A percentile compares a stretch with the other conserved stretches of the same genome.
Evolutionary conservation across 1,140 invertebrate species (phyloP).

Genomic region (Drosophila tsacasi): DNA sequence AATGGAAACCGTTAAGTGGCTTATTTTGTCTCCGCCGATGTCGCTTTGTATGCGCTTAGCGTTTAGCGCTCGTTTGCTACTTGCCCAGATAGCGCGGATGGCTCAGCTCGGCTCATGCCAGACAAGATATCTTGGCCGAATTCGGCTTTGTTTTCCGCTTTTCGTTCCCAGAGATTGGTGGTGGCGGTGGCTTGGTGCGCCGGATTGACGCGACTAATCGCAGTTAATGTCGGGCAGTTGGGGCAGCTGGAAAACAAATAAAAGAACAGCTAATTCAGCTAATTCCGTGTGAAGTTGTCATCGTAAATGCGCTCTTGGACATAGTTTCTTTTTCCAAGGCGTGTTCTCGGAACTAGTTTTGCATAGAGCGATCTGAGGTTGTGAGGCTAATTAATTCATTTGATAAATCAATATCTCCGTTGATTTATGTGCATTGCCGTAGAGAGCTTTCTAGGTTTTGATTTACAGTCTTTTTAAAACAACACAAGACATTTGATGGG

Average conservation of each 20-base stretch:
- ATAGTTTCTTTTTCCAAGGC: conserved; percentile 54
- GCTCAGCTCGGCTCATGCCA: conserved; percentile 47
- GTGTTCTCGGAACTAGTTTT: conserved; percentile 64
- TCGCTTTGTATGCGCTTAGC: conserved; percentile 59
- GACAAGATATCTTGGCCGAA: conserved; percentile 53
- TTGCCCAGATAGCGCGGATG: conserved; percentile 34
- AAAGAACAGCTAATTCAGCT: conserved; percentile 44
- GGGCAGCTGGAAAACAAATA: conserved; percentile 45
- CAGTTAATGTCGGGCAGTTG: conserved; percentile 64
- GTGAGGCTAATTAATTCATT: conserved; percentile 26
- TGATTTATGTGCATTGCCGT: background rate
- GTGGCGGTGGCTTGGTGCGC: conserved; percentile 15
- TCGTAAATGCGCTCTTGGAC: conserved; percentile 20
- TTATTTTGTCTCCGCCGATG: conserved; percentile 69
- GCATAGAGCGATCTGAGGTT: too few species aligned
- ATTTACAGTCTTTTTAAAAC: background rate
- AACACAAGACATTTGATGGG: conserved; percentile 1
- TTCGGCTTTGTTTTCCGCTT: conserved; percentile 30
- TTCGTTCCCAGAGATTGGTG: conserved; percentile 38
- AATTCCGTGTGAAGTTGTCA: conserved; percentile 37
- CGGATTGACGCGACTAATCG: conserved; percentile 60
- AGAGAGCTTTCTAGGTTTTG: conserved; percentile 37
- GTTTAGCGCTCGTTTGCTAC: conserved; percentile 50
- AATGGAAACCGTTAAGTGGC: conserved; percentile 80
- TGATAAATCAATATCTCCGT: conserved; percentile 24